Evolutionary conservation across 2,888 invertebrate genomes (phyloP), one percentile per base, ranked within the genome.

Genomic region (Melikaiella ostensackeni): DNA sequence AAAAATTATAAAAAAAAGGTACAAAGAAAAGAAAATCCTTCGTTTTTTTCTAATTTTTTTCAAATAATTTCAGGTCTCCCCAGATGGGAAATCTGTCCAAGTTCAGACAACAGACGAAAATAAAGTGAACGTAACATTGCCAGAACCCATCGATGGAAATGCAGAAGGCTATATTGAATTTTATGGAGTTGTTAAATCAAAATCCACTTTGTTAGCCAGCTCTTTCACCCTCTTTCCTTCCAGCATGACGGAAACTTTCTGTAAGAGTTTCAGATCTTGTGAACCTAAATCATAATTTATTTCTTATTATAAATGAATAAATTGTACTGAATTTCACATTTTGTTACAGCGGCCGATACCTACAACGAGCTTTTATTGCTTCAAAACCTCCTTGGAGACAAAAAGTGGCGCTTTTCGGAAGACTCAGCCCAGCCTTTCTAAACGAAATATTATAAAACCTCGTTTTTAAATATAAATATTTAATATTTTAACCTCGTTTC

Each of bases 91-190:
- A 74, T 85, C 82, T 61, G 70, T 90, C 9, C 89, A 91, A 77
- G 21, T 91, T 27, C 82, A 79, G 73, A 90, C 91, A 11, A 84
- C 86, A 0, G 91, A 91, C 21, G 82, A 87, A 57, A 80, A 86
- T n/a, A 82, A 80, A 73, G 81, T 91, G 21, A 91, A 90, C 75
- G 84, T 89, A 27, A 84, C 86, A 5, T 76, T 91, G 7, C 81
- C 84, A 24, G 83, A 86, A 50, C 86, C 87, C n/a, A 78, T 88
- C 6, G 84, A 87, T 59, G 84, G 80, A 0, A 82, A 85, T 50
- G 70, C 78, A 0, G 86, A 86, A 75, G 89, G 88, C 50, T 85
- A 85, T 5, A 77, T 90, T 33, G 91, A 91, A 86, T 80, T 89
- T 11, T 84, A 83, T 62, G 91, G 91, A 11, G 86, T 79, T 0